These are phyloP conservation scores for Sinohyriopsis cumingii DNA, from an alignment of 2,888 invertebrate genomes.

Conservation along the genomic window DNA sequence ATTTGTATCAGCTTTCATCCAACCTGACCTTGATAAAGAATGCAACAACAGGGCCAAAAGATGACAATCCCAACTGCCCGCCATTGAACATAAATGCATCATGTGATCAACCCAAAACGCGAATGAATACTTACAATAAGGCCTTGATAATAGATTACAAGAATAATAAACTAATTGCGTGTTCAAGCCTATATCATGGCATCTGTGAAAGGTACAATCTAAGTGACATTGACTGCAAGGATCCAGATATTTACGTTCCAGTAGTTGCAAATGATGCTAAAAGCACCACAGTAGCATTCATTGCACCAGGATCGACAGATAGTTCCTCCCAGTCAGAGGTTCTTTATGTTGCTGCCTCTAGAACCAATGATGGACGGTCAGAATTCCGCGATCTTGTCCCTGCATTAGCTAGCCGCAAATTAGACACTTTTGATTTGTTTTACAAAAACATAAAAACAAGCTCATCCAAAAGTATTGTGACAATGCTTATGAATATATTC, in stretches of 20 bases:
- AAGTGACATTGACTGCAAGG: conserved; percentile 85
- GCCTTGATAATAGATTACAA: conserved; percentile 94
- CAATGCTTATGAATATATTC: conserved; percentile 90
- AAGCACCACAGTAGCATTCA: conserved; percentile 96
- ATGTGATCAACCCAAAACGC: conserved; percentile 21
- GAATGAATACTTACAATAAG: conserved; percentile 92
- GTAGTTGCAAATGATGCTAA: conserved; percentile 96
- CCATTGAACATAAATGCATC: conserved; percentile 47
- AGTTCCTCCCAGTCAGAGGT: conserved; percentile 70
- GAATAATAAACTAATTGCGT: conserved; percentile 89
- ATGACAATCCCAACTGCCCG: conserved; percentile 91
- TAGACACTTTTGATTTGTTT: conserved; percentile 91
- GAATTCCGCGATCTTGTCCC: conserved; percentile 80
- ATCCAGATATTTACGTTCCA: conserved; percentile 73
- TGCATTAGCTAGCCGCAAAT: conserved; percentile 91
- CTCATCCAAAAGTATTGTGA: conserved; percentile 79
- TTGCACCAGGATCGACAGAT: conserved; percentile 87
- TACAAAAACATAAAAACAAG: conserved; percentile 75
- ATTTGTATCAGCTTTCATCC: conserved; percentile 91
- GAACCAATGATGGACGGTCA: conserved; percentile 50
- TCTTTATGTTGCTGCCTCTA: conserved; percentile 94
- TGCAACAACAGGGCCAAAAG: conserved; percentile 76
- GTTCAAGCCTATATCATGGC: conserved; percentile 93
- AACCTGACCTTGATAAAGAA: conserved; percentile 85
- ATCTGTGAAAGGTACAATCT: conserved; percentile 90